Base-by-base conservation (phyloP, 2,888 invertebrate genomes). In the Polylopha cassiicola region DNA sequence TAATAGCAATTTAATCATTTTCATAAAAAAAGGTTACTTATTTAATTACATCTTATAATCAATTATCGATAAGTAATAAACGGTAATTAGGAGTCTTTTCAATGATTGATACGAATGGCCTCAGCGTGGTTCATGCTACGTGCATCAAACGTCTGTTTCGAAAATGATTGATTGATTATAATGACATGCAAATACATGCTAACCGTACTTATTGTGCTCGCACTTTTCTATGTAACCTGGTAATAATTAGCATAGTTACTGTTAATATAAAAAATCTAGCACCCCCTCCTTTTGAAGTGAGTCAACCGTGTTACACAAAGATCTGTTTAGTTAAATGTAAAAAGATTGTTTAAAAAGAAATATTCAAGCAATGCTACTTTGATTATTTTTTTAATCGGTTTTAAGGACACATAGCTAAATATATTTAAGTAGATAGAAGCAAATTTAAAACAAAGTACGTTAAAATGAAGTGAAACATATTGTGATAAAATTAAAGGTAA, bases 91-190 rank as follows among this genome's bases (percentile, higher is more conserved):
- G 55, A 43, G 48, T 46, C 42, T 13, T 38, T 34, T 5, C 33
- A 26, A 42, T 51, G 65, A 69, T 65, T 55, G 48, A 65, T 65
- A 51, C 15, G 34, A 32, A 42, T 37, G 31, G 37, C 31, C 21
- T 20, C 6, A 11, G 9, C 21, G 30, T 24, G 17, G 23, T 18
- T 26, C n/a, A 34, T 27, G 18, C 18, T 18, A 27, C 37, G 14
- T 18, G 27, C 20, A 42, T 34, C 37, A 29, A 37, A 31, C 37
- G 21, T 42, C 26, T 13, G 17, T 37, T 37, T 37, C 27, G 22
- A 9, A 15, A 43, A 42, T 51, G 56, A 56, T 51, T 53, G 49
- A 53, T 56, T 50, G 39, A 37, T 39, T 18, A 30, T 37, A 28
- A n/a, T 18, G 10, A 18, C 3, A 4, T 14, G 16, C 15, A 11